phyloP scores from a whole-genome alignment of 2,797 vertebrate species.

The Leptodactylus fallax region DNA sequence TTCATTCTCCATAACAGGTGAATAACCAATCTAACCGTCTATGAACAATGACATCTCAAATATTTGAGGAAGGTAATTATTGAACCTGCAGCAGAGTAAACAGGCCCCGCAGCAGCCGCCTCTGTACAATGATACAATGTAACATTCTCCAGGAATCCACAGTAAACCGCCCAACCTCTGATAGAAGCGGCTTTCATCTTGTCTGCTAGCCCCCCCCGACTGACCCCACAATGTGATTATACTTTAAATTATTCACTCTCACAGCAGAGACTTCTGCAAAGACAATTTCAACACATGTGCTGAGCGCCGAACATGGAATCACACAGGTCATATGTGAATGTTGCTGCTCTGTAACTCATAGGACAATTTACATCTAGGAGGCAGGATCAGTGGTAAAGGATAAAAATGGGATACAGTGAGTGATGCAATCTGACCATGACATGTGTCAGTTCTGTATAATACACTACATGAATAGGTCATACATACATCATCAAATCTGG shows the following conservation, averaged over 20 bases:
- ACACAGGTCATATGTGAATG: neutral
- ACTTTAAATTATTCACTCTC: conserved; percentile 31
- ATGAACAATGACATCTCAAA: conserved; percentile 51
- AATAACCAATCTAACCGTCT: conserved; percentile 31
- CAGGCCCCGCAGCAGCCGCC: conserved; percentile 43
- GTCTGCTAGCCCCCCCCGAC: neutral
- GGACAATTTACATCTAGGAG: neutral
- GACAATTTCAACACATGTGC: conserved; percentile 2
- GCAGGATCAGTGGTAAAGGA: neutral
- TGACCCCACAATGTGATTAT: conserved; percentile 47
- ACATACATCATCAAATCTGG: no score
- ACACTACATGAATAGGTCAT: no score
- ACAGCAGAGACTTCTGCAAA: neutral
- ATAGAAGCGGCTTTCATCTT: conserved; percentile 17
- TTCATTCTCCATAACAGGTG: conserved; percentile 51
- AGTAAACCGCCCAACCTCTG: neutral
- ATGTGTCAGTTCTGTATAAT: no score
- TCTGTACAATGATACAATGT: conserved; percentile 45
- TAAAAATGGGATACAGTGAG: no score
- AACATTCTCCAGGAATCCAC: conserved; percentile 14
- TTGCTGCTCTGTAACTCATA: neutral
- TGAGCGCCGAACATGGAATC: neutral
- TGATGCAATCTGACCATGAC: no score
- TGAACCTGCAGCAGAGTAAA: conserved; percentile 50
- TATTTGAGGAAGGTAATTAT: conserved; percentile 60